Evolutionary conservation across 2,113 vertebrate genomes (phyloP).

Genomic region (Cryptomyrus ogoouensis): DNA sequence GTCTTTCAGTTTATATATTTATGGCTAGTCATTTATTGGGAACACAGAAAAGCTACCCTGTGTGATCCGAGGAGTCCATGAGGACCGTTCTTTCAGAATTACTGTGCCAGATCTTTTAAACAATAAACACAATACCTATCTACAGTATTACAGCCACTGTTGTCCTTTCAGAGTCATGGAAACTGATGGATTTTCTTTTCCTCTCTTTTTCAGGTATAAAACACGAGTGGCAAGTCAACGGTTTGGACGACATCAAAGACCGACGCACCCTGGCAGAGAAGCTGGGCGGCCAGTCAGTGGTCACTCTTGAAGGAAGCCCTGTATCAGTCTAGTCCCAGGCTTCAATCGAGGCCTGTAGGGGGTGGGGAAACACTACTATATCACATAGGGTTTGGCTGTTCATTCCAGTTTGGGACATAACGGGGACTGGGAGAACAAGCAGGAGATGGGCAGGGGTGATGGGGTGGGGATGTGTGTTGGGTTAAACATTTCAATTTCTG

Average conservation of each 20-base stretch:
- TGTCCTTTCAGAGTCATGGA: neutral
- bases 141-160: neutral
- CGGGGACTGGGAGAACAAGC: conserved; percentile 32
- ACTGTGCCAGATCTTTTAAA: neutral
- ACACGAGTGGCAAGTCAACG: conserved; percentile 84
- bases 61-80: neutral
- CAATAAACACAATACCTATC: neutral
- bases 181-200: neutral
- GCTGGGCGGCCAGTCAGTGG: conserved; percentile 69
- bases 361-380: conserved; percentile 14
- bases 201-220: conserved; percentile 67
- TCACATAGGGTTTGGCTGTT: conserved; percentile 59
- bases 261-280: conserved; percentile 75
- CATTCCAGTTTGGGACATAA: conserved; percentile 53
- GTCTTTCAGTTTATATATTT: neutral
- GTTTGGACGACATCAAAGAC: conserved; percentile 77
- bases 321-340: conserved; percentile 62
- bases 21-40: neutral
- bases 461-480: neutral
- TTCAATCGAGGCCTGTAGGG: conserved; percentile 39
- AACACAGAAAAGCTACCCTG: neutral
- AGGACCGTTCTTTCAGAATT: too few species aligned
- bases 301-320: conserved; percentile 75
- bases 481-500: neutral
- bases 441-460: neutral